Evolutionary conservation across 2,797 vertebrate genomes (phyloP).

Genomic region (Psittacula echo): DNA sequence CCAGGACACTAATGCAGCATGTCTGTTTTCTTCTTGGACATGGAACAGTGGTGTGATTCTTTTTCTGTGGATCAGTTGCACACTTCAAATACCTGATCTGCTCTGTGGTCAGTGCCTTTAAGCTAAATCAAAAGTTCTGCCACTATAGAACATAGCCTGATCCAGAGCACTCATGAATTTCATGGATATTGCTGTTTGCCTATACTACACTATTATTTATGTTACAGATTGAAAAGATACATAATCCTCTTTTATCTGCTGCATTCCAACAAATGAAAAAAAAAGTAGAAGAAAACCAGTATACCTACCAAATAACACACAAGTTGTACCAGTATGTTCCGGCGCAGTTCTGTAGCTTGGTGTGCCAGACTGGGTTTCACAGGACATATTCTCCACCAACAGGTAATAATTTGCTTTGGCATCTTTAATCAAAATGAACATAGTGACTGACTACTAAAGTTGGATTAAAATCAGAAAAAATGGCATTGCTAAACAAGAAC

Average conservation of each 20-base stretch:
- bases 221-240: constrained; percentile 83
- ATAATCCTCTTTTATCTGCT: constrained; percentile 74
- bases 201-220: neutral
- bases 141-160: neutral
- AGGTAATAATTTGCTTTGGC: constrained; percentile 75
- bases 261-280: constrained; percentile 78
- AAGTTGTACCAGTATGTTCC: constrained; percentile 82
- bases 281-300: neutral
- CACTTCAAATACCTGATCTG: neutral
- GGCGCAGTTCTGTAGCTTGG: constrained; percentile 79
- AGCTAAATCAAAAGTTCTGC: neutral
- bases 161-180: neutral
- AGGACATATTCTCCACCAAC: constrained; percentile 77
- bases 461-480: neutral
- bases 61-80: neutral
- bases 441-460: neutral
- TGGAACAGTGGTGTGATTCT: neutral
- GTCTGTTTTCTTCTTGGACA: neutral
- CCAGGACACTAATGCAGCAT: neutral
- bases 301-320: neutral
- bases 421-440: neutral
- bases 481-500: neutral
- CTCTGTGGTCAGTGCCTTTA: neutral
- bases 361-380: constrained; percentile 87
- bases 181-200: neutral